Percentiles rank a stretch among this genome's conserved stretches.
phyloP scores from a whole-genome alignment of 53 echinoderm and acorn worm species.

The Arbacia lixula region DNA sequence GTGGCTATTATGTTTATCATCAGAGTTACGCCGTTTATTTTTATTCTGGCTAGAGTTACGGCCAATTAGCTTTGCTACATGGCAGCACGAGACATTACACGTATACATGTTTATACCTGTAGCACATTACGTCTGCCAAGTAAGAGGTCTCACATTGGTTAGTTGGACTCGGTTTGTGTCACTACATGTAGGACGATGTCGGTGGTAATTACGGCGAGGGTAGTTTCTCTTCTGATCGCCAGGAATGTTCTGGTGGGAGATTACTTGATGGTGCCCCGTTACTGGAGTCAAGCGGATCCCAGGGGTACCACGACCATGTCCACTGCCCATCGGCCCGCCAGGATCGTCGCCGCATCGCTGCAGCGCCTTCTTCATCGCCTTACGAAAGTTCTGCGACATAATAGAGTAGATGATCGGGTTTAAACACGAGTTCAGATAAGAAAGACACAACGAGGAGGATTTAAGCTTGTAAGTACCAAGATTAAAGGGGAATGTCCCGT shows the following conservation, averaged over 20 bases:
- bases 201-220: constrained; percentile 32
- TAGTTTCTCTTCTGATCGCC: constrained; percentile 6
- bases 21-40: no score
- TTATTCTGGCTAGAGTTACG: no score
- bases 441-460: constrained; percentile 66
- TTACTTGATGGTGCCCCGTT: constrained; percentile 7
- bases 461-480: constrained; percentile 72
- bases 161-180: constrained; percentile 22
- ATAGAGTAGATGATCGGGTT: constrained; percentile 92
- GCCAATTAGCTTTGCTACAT: no score
- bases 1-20: no score
- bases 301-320: constrained; percentile 12
- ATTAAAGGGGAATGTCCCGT: constrained; percentile 62
- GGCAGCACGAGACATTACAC: no score
- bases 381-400: constrained; percentile 89
- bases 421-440: constrained; percentile 82
- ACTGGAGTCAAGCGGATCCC: constrained; percentile 22
- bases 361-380: constrained; percentile 56
- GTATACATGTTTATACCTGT: no score
- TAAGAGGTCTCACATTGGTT: background rate
- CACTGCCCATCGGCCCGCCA: background rate
- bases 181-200: constrained; percentile 25
- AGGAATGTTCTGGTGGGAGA: background rate
- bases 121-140: no score
- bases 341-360: constrained; percentile 35